Evolutionary conservation across 1,140 invertebrate species (phyloP), one percentile per base, ranked within the genome.

Genomic region (Trichoplusia ni): DNA sequence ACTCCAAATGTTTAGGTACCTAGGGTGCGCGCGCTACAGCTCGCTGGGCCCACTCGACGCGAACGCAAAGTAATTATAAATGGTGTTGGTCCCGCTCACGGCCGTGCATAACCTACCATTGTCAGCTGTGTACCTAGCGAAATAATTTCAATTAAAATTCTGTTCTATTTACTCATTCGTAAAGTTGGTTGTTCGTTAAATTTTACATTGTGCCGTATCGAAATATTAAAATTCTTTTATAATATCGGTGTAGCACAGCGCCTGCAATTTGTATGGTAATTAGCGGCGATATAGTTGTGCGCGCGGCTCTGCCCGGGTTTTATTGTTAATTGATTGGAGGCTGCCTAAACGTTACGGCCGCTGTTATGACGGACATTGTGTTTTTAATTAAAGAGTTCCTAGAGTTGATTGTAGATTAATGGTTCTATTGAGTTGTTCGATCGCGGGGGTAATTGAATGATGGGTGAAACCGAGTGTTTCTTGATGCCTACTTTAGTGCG

Each of bases 141-240:
- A 58, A 58, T 58, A 58, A 58, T 58, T 58, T 44, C 54, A 58
- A 58, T 58, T 58, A 58, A 58, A 58, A 58, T 58, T 58, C 54
- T 29, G 7, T 40, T 58, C 16, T 58, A 58, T 58, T 58, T 44
- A 29, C 54, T 31, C 11, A 56, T 42, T 21, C 53, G 18, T 42
- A 58, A 44, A 58, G 38, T 44, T 47, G 13, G 38, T 5, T 18
- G 16, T 47, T 16, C 44, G 44, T 31, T 11, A 19, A 42, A 44
- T 58, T 58, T 58, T 58, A 58, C 31, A 58, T 58, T 44, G 38
- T 56, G 9, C 54, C 54, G 25, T 42, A 58, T 58, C 38, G 38
- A 44, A 44, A 31, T 58, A 58, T 31, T 58, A 44, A 58, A 58
- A 44, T 44, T 13, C 54, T 42, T 27, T 40, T 31, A 44, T 42